Conservation (phyloP, 2,113 vertebrate genomes). For the Eretmodus cyanostictus region DNA sequence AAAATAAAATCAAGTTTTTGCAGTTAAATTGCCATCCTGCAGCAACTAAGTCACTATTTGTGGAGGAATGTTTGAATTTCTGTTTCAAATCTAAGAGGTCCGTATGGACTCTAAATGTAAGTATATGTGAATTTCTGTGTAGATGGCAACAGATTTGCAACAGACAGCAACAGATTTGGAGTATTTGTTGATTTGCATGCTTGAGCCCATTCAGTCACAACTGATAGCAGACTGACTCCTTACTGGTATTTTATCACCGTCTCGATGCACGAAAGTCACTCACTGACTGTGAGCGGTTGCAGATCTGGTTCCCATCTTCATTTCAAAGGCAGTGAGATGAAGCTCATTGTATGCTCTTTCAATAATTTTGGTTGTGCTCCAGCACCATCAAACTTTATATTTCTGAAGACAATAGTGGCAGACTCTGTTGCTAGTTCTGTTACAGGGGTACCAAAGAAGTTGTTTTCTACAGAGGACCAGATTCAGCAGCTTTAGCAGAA, state of each 20-base stretch:
- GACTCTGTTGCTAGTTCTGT: not conserved
- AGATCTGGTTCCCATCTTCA: not conserved
- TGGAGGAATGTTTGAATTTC: not conserved
- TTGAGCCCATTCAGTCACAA: not conserved
- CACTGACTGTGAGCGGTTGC: not conserved
- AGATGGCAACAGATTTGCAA: not conserved
- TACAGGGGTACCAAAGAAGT: not conserved
- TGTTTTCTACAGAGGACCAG: not conserved
- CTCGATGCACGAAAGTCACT: not conserved
- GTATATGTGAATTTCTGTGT: not conserved
- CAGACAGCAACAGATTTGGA: not conserved
- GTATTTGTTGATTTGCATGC: not conserved
- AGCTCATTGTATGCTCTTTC: not conserved
- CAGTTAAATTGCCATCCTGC: not conserved
- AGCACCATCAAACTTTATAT: not conserved
- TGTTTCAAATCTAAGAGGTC: not conserved
- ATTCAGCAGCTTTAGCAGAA: not conserved
- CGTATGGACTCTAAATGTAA: not conserved
- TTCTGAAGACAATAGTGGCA: not conserved
- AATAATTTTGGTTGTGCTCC: not conserved
- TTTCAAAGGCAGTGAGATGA: not conserved
- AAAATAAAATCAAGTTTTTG: fast-evolving
- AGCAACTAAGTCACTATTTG: not conserved
- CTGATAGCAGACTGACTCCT: not conserved
- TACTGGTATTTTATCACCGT: not conserved